Conservation (phyloP, 2,797 vertebrate genomes). For the Pyrocephalus nanus region DNA sequence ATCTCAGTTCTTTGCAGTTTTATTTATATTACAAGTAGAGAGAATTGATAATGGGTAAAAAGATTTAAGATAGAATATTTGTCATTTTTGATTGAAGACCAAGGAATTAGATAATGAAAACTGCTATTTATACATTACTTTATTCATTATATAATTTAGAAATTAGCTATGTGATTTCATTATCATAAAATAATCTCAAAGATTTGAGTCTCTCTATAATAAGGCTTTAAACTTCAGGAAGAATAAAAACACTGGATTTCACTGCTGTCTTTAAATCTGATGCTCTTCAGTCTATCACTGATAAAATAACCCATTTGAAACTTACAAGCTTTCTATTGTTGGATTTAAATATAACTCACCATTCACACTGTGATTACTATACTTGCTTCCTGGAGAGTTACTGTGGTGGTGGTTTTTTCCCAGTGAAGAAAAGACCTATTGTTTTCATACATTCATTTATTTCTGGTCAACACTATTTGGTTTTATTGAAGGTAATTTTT, state of each 20-base stretch:
- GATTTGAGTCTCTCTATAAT: background rate
- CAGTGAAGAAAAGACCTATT: background rate
- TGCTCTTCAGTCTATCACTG: background rate
- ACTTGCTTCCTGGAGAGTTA: background rate
- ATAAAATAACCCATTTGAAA: background rate
- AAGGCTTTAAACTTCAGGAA: background rate
- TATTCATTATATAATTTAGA: conserved; percentile 28
- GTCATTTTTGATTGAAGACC: conserved; percentile 24
- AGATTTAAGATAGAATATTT: conserved; percentile 21
- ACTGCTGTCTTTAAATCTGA: background rate
- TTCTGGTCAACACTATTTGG: background rate
- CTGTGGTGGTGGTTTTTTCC: background rate
- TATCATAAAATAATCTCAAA: conserved; percentile 14
- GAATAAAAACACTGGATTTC: background rate
- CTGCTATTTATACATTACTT: conserved; percentile 7
- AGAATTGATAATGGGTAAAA: conserved; percentile 2
- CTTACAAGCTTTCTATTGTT: background rate
- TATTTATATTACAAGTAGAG: conserved; percentile 20
- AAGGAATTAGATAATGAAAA: conserved; percentile 33
- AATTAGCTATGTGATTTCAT: conserved; percentile 21
- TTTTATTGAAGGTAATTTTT: background rate
- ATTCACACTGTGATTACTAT: background rate
- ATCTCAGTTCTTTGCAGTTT: background rate
- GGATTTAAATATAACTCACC: background rate
- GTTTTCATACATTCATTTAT: background rate